Evolutionary conservation across 2,113 vertebrate species (phyloP), one percentile per base, ranked within the genome.

Genomic region (Otus sunia): DNA sequence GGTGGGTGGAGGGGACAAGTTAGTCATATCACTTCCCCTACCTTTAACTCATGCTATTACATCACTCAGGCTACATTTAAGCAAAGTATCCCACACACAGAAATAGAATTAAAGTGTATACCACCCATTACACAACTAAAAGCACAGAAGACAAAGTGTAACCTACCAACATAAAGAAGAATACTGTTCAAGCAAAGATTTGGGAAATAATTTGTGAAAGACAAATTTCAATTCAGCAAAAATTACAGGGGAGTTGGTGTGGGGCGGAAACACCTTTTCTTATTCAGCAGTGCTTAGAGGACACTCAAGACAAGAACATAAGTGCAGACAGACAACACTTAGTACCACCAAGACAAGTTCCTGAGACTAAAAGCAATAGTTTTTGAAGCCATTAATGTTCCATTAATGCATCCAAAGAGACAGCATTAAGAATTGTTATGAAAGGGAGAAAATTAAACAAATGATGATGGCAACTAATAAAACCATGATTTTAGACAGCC

Each of bases 201-300:
- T 59, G 32, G 37, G 20, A 77, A 88, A 15, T 32, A 16, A 25
- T 53, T 59, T 49, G 39, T 47, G 23, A 64, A 87, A 92, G 26
- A 43, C 7, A 82, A 76, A 55, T 56, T 86, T 76, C 22, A 80
- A 52, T 68, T 66, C 27, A 79, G 36, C 16, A 95, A 94, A 92
- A 80, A 50, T 11, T 64, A 27, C 1, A 0, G 1, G 9, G 19
- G 19, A 32, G 3, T 5, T 86, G 36, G 10, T 8, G 15, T 53
- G 26, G 4, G 18, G 6, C 39, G 8, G 36, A 69, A 76, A 76
- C 23, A 66, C 30, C 11, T 69, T 80, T 37, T 86, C 18, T 75
- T 83, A 52, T 23, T 36, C 55, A 89, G 55, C 18, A 73, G 13
- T 69, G 30, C 39, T 84, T 80, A 83, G 34, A 49, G 21, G 15